Conservation (phyloP, 2,888 invertebrate genomes). For the Ophioninae sp. region DNA sequence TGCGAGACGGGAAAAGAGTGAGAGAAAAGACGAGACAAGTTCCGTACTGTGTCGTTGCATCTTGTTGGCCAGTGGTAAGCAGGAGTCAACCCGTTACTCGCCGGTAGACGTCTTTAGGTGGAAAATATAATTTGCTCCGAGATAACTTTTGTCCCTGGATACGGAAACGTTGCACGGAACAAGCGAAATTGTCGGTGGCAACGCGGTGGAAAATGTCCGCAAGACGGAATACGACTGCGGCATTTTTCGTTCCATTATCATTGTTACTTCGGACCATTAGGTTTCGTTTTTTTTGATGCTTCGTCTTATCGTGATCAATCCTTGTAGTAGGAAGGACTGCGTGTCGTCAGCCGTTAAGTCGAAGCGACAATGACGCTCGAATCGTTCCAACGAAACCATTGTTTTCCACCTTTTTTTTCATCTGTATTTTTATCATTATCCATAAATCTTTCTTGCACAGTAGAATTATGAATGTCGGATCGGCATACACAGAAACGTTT, state of each 20-base stretch:
- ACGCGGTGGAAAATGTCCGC: conserved; percentile 25
- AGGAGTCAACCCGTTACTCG: conserved; percentile 58
- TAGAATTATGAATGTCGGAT: too few relatives aligned
- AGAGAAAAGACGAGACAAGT: conserved; percentile 36
- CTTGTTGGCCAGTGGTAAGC: conserved; percentile 64
- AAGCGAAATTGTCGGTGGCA: conserved; percentile 43
- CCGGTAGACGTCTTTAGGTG: conserved; percentile 51
- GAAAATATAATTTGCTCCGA: conserved; percentile 76
- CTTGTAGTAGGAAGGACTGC: not conserved
- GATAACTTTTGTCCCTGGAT: conserved; percentile 73
- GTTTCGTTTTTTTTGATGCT: conserved; percentile 15
- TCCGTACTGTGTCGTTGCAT: conserved; percentile 51
- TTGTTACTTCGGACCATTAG: conserved; percentile 11
- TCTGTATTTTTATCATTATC: conserved; percentile 1
- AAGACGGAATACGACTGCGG: conserved; percentile 17
- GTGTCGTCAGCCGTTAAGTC: not conserved
- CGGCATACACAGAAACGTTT: too few relatives aligned
- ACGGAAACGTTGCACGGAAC: conserved; percentile 52
- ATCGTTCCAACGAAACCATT: too few relatives aligned
- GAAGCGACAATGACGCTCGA: not conserved
- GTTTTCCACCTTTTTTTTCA: too few relatives aligned
- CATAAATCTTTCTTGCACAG: too few relatives aligned
- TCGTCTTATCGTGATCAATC: not conserved
- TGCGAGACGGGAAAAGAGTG: conserved; percentile 67
- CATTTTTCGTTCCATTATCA: not conserved